Percentiles rank a stretch among this genome's conserved stretches.
Conservation (phyloP, 2,797 vertebrate genomes). For the Limosa lapponica region DNA sequence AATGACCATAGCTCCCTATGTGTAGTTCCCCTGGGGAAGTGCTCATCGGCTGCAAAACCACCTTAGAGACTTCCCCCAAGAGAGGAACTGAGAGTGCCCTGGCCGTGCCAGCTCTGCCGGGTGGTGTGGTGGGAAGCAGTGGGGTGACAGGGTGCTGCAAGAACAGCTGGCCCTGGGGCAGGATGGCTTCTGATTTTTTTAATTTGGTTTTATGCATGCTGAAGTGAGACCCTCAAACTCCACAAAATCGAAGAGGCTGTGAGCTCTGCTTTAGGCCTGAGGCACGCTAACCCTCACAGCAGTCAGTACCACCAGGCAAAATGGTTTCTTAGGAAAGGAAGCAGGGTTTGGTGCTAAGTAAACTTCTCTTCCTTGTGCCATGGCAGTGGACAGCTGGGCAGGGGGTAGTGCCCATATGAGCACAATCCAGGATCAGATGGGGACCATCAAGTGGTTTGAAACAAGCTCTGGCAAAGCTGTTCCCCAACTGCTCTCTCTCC, state of each 20-base stretch:
- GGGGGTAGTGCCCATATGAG: not conserved
- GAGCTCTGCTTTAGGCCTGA: not conserved
- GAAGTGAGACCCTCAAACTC: not conserved
- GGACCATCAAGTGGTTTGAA: not conserved
- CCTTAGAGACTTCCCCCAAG: not conserved
- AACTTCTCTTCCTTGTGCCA: not conserved
- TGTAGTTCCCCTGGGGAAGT: not conserved
- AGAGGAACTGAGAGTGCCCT: not conserved
- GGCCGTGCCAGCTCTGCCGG: rapidly evolving
- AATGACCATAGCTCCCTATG: not conserved
- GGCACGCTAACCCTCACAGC: not conserved
- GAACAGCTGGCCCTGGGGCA: not conserved
- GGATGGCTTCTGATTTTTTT: not conserved
- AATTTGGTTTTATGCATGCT: not conserved
- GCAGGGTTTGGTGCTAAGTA: not conserved
- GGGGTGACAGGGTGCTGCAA: not conserved
- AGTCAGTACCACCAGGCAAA: not conserved
- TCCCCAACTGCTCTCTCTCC: not conserved
- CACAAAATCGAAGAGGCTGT: not conserved
- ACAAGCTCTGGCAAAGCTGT: not conserved
- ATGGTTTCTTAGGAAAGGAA: not conserved
- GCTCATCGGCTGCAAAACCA: not conserved
- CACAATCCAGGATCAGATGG: not conserved
- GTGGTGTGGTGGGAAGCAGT: not conserved
- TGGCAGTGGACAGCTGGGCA: not conserved